Evolutionary conservation across 64 coral and sea anemone genomes (phyloP), one percentile per base, ranked within the genome.

Genomic region (Astreopora myriophthalma): DNA sequence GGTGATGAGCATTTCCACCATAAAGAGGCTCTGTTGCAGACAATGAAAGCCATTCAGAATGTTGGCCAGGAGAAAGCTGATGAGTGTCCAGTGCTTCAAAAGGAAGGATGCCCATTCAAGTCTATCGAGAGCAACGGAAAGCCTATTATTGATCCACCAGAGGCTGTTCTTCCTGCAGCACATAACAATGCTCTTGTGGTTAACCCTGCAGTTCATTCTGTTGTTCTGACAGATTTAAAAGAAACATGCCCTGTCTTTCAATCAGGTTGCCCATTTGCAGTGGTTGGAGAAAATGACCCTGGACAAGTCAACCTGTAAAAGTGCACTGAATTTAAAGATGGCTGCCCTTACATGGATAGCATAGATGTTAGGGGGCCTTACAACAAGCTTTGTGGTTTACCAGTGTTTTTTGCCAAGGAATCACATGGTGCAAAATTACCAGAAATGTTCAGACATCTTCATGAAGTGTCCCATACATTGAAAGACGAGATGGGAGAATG

Each of bases 401-500:
- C 96, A 66, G 51, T 62, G 22, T 92, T 98, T 86, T 57, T 67
- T 25, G 89, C n/a, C 9, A 70, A 88, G 48, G 86, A 87, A 57
- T 83, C 84, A 32, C 93, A 95, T 87, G 89, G 89, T 10, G 72
- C 73, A 44, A 83, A 92, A 32, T 79, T 98, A 2, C 48, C 93
- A 48, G 92, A 95, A 69, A 98, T 86, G 67, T 75, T 98, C 14
- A 98, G 86, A 79, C 61, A 89, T 30, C 63, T 98, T 31, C 96
- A 98, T 67, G 68, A 89, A 73, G 57, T 98, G 25, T 98, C 93
- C 19, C 77, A 60, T 38, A 79, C 92, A 13, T 71, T 98, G 6
- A 92, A 93, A 81, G 86, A 95, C 6, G 89, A 98, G 46, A 92
- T 98, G 46, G 96, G 96, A 55, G 73, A 92, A 14, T 98, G 96